Conservation (phyloP, 2,113 vertebrate genomes). For the Clarias macrocephalus region DNA sequence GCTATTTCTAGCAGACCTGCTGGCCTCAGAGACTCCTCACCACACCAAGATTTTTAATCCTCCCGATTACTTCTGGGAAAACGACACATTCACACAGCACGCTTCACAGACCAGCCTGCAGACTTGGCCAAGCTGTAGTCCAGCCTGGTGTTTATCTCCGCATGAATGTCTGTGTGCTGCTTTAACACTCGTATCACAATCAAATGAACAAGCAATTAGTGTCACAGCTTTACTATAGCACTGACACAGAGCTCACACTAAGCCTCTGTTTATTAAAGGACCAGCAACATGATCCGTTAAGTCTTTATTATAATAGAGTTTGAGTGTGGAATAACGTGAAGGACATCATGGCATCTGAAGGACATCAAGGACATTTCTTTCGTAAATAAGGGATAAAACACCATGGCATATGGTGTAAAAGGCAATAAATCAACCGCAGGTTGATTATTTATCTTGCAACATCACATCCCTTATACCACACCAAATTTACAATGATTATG, state of each 20-base stretch:
- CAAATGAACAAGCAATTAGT: background rate
- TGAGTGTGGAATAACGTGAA: background rate
- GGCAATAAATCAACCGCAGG: background rate
- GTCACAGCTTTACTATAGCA: background rate
- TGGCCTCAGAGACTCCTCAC: background rate
- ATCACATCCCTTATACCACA: background rate
- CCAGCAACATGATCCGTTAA: background rate
- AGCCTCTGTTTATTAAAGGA: background rate
- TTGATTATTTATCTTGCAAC: background rate
- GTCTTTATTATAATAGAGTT: background rate
- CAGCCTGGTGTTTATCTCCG: background rate
- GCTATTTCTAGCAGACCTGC: slow-evolving; percentile 31
- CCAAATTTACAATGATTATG: background rate
- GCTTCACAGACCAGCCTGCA: background rate
- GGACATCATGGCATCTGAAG: background rate
- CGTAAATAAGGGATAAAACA: background rate
- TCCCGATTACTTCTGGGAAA: slow-evolving; percentile 14
- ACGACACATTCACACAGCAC: background rate
- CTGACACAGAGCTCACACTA: background rate
- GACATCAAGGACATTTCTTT: background rate
- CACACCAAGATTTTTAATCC: slow-evolving; percentile 27
- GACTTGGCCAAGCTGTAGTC: background rate
- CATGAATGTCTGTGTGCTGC: background rate
- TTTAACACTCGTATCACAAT: background rate
- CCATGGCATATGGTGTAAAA: background rate